A percentile compares a stretch with the other conserved stretches of the same genome.
Evolutionary conservation across 2,797 vertebrate genomes (phyloP).

Genomic region (Xenentodon cancila): DNA sequence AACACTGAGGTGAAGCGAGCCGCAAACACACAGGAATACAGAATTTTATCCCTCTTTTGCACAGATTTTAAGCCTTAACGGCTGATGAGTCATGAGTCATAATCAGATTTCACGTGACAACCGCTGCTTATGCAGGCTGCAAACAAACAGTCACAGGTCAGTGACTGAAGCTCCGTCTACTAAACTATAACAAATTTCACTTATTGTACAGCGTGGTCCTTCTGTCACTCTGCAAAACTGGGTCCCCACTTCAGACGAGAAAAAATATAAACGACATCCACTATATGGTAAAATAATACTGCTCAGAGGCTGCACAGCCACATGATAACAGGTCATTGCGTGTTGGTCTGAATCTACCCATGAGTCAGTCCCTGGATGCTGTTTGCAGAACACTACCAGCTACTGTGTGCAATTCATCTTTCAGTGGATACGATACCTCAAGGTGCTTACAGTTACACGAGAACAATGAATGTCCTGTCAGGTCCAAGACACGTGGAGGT

Average conservation of each 20-base stretch:
- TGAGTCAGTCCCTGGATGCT: constrained; percentile 14
- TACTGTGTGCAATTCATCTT: constrained; percentile 56
- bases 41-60: constrained; percentile 44
- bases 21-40: constrained; percentile 46
- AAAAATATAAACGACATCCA: constrained; percentile 36
- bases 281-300: constrained; percentile 34
- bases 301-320: constrained; percentile 24
- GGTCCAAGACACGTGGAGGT: constrained; percentile 67
- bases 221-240: constrained; percentile 25
- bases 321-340: constrained; percentile 22
- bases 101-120: constrained; percentile 46
- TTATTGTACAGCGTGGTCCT: constrained; percentile 54
- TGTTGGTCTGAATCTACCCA: constrained; percentile 2
- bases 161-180: constrained; percentile 7
- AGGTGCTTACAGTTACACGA: constrained; percentile 38
- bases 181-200: neutral
- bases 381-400: constrained; percentile 31
- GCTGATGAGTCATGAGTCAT: constrained; percentile 42
- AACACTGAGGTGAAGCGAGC: constrained; percentile 40
- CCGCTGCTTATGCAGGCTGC: constrained; percentile 8
- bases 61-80: constrained; percentile 45
- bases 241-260: constrained; percentile 11
- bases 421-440: constrained; percentile 33
- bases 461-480: constrained; percentile 39
- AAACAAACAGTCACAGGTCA: constrained; percentile 21